A percentile compares a stretch with the other conserved stretches of the same genome.
Evolutionary conservation across 2,797 vertebrate genomes (phyloP).

Genomic region (Gila robusta): DNA sequence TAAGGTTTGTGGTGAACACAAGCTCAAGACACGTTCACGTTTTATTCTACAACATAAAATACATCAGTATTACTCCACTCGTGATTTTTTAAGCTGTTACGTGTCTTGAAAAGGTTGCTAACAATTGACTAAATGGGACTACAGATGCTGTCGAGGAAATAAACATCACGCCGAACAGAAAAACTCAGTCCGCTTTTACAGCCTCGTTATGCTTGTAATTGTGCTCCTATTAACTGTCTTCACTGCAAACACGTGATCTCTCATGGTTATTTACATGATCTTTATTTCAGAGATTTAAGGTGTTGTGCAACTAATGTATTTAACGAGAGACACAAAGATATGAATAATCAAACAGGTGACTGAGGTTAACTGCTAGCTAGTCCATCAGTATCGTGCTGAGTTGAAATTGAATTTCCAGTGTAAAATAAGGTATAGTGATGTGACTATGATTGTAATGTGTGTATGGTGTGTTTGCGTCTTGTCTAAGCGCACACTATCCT

Average conservation of each 20-base stretch:
- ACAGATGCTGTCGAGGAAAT: no score
- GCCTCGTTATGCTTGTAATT: no score
- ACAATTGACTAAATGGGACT: no score
- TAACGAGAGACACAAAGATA: not conserved
- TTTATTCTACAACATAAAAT: no score
- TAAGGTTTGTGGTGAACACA: no score
- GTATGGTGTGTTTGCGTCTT: not conserved
- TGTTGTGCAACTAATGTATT: not conserved
- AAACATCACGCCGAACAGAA: no score
- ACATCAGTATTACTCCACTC: no score
- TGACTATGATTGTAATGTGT: constrained; percentile 1
- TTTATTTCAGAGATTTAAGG: not conserved
- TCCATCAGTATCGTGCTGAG: not conserved
- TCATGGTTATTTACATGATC: not conserved
- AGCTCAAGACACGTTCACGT: no score
- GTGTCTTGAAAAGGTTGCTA: no score
- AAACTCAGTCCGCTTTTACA: no score
- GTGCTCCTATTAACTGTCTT: no score
- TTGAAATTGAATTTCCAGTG: constrained; percentile 25
- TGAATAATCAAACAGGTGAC: not conserved
- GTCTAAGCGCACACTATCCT: not conserved
- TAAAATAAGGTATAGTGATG: constrained; percentile 9
- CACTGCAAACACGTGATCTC: not conserved
- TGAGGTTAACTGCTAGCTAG: not conserved
- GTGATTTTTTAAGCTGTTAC: no score